Evolutionary conservation across 2,113 vertebrate genomes (phyloP).

Genomic region (Paramormyrops kingsleyae): DNA sequence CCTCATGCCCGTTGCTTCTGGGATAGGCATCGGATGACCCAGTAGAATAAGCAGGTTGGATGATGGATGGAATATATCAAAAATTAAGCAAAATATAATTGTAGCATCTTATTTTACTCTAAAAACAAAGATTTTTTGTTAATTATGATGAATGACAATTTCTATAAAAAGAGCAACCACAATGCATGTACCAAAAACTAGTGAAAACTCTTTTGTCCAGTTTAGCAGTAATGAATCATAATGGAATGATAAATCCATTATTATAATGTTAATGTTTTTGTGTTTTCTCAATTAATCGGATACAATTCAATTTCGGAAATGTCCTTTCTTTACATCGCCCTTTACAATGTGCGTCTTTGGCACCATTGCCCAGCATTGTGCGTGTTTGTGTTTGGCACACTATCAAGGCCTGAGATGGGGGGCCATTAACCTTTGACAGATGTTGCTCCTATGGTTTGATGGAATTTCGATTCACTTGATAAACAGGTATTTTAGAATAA

Average conservation of each 20-base stretch:
- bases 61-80: too few relatives aligned
- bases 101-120: neutral
- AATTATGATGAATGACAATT: neutral
- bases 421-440: slow-evolving; percentile 1
- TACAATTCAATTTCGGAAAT: neutral
- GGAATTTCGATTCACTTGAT: neutral
- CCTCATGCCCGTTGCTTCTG: too few relatives aligned
- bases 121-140: neutral
- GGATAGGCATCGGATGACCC: too few relatives aligned
- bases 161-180: neutral
- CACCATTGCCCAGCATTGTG: neutral
- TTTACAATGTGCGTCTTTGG: neutral
- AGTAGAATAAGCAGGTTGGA: too few relatives aligned
- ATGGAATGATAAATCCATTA: neutral
- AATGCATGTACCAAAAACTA: neutral
- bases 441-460: neutral
- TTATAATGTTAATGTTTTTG: slow-evolving; percentile 10
- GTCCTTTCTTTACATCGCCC: neutral
- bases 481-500: neutral
- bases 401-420: neutral
- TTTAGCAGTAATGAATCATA: slow-evolving; percentile 9
- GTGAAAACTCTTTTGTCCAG: neutral
- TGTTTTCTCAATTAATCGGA: slow-evolving; percentile 5
- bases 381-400: neutral
- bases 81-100: neutral